phyloP scores from a whole-genome alignment of 2,113 vertebrate genomes.

The Pterophyllum scalare region DNA sequence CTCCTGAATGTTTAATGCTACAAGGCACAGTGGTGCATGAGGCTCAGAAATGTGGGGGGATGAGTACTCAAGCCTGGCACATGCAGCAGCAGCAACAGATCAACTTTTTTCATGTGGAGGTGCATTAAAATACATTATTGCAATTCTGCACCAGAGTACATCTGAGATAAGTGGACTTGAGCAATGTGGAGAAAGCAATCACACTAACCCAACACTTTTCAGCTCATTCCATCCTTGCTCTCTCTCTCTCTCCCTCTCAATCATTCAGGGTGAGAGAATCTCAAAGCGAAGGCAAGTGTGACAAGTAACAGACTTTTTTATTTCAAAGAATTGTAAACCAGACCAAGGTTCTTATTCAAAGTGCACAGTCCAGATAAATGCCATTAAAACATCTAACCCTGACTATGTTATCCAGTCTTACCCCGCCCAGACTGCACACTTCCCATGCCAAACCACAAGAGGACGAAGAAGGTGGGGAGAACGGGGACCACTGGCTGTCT shows the following conservation, averaged over 20 bases:
- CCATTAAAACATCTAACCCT: constrained; percentile 51
- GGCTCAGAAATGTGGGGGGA: constrained; percentile 39
- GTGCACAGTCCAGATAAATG: constrained; percentile 28
- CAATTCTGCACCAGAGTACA: constrained; percentile 29
- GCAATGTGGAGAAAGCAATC: constrained; percentile 46
- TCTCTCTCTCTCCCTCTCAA: constrained; percentile 22
- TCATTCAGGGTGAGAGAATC: constrained; percentile 33
- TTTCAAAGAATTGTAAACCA: constrained; percentile 21
- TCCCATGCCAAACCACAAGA: constrained; percentile 63
- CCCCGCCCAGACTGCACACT: constrained; percentile 39
- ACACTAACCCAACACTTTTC: constrained; percentile 53
- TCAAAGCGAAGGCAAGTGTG: constrained; percentile 25
- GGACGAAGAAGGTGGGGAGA: constrained; percentile 57
- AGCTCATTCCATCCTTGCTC: constrained; percentile 42
- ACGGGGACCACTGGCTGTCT: constrained; percentile 32
- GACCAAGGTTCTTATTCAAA: constrained; percentile 12
- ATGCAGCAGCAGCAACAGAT: constrained; percentile 60
- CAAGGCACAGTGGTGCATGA: constrained; percentile 58
- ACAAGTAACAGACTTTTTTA: constrained; percentile 10
- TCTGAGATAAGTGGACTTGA: constrained; percentile 61
- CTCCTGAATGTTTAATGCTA: constrained; percentile 76
- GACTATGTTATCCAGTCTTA: constrained; percentile 42
- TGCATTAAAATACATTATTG: constrained; percentile 67
- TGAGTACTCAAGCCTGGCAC: constrained; percentile 44
- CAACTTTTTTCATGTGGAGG: constrained; percentile 58